Evolutionary conservation across 2,888 invertebrate species (phyloP), one percentile per base, ranked within the genome.

Genomic region (Altica lythri): DNA sequence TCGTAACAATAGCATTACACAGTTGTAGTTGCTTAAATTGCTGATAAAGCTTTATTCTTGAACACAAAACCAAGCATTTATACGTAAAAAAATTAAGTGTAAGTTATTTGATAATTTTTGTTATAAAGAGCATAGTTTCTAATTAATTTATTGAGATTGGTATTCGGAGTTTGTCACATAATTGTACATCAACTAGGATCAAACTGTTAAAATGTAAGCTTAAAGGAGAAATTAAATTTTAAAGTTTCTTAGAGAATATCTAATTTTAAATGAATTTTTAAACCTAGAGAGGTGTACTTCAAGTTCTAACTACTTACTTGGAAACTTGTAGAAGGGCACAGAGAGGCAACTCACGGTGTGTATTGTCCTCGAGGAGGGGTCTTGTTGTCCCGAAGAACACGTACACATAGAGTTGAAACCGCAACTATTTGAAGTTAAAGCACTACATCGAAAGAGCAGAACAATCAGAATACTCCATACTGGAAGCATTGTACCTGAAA

Each of bases 291-390:
- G n/a, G 25, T 19, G 19, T 13, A 8, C 5, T 38, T 16, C 10
- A 16, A 19, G 18, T 22, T 29, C 46, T n/a, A n/a, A n/a, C 53
- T 60, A 65, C 65, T 63, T 78, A 86, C 87, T 86, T 77, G 88
- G 87, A 71, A 87, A 84, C 71, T 84, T 82, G 68, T 86, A 86
- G 66, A 88, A 81, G n/a, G 86, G 86, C 56, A 87, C 86, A 27
- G 86, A 86, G 64, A 85, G 81, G 72, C 88, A 88, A 68, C 83
- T 85, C 78, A 87, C 84, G 61, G 72, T 74, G 59, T 73, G 74
- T 62, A 75, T 75, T 57, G 68, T 70, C 59, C 71, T 67, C 30
- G 46, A 37, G 70, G 66, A 59, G 51, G 64, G 59, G 61, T 75
- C 72, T 60, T 72, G 70, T 72, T 85, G 84, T 63, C 82, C 81